Conservation (phyloP, 2,797 vertebrate species). For the Enteromius radiatus region DNA sequence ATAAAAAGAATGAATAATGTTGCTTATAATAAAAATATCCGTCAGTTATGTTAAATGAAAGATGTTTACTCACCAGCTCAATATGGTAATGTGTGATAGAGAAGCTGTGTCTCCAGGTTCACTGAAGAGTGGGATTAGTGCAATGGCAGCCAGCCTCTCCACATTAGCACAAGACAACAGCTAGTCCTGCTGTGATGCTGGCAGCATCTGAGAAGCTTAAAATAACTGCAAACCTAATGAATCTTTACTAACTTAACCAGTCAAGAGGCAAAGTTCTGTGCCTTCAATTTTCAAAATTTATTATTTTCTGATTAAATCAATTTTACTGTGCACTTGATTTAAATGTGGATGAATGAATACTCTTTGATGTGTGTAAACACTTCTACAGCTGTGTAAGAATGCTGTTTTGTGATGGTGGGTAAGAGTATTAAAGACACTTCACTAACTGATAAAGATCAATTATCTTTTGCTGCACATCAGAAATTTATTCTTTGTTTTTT, state of each 20-base stretch:
- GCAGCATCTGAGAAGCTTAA: slow-evolving; percentile 5
- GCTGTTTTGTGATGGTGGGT: too few species aligned
- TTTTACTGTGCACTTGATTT: too few species aligned
- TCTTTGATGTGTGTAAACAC: too few species aligned
- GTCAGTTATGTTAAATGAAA: not conserved
- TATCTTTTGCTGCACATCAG: too few species aligned
- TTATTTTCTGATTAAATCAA: too few species aligned
- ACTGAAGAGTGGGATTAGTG: slow-evolving; percentile 1
- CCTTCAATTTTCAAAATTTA: too few species aligned
- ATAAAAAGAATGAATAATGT: not conserved
- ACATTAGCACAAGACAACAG: slow-evolving; percentile 15
- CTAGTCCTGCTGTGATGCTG: slow-evolving; percentile 34
- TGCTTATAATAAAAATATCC: not conserved
- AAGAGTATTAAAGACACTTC: too few species aligned
- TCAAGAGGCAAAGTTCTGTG: not conserved
- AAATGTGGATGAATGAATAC: too few species aligned
- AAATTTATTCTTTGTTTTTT: too few species aligned
- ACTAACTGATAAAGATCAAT: too few species aligned
- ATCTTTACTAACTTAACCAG: slow-evolving; percentile 20
- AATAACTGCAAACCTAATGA: slow-evolving; percentile 5
- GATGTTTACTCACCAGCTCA: slow-evolving; percentile 25
- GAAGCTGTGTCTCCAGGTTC: slow-evolving; percentile 13
- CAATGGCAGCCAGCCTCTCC: slow-evolving; percentile 26
- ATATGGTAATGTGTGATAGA: not conserved
- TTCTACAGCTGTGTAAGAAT: too few species aligned